Percentiles rank a stretch among this genome's conserved stretches.
Conservation (phyloP, 2,797 vertebrate species). For the Scolopax rusticola region DNA sequence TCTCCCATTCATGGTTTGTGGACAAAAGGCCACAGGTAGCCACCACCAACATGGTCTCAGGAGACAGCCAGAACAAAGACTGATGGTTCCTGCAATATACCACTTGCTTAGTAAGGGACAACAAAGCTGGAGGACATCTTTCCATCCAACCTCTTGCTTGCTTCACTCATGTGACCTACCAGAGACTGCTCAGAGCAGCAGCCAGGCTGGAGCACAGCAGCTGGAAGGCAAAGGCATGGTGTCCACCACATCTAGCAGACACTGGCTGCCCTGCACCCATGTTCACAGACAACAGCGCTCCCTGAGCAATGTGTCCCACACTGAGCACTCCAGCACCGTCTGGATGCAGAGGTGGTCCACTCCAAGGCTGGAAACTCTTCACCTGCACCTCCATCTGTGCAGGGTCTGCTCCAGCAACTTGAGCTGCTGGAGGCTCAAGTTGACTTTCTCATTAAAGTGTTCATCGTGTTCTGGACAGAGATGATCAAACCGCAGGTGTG, state of each 20-base stretch:
- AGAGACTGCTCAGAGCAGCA: not conserved
- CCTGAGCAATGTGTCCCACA: rapidly evolving
- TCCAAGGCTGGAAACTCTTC: not conserved
- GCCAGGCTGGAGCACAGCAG: not conserved
- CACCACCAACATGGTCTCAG: not conserved
- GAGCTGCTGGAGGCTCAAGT: not conserved
- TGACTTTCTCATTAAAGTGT: not conserved
- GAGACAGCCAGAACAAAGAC: not conserved
- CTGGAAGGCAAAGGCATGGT: not conserved
- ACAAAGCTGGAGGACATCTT: not conserved
- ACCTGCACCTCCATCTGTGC: not conserved
- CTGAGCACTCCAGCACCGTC: rapidly evolving
- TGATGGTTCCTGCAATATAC: not conserved
- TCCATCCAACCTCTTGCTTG: not conserved
- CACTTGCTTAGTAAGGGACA: not conserved
- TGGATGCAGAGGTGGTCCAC: not conserved
- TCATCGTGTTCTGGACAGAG: not conserved
- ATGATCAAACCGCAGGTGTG: not conserved
- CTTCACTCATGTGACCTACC: not conserved
- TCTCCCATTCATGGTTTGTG: not conserved
- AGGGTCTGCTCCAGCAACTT: not conserved
- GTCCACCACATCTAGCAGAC: not conserved
- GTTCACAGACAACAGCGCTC: not conserved
- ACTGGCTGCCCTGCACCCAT: rapidly evolving
- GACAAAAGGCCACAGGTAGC: not conserved